Conservation (phyloP, 2,113 vertebrate species). For the Daboia siamensis region DNA sequence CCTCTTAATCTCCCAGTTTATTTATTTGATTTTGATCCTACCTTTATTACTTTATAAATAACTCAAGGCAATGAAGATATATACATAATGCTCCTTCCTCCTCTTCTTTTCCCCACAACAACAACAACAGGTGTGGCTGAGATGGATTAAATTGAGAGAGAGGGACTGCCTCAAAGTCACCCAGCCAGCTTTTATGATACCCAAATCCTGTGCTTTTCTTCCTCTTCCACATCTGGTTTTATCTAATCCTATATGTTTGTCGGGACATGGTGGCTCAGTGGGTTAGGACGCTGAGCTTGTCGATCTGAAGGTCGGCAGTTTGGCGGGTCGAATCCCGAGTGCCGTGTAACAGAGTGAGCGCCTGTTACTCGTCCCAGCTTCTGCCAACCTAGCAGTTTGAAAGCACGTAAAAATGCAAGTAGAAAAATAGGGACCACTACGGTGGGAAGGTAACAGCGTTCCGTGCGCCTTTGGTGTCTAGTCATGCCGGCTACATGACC, state of each 20-base stretch:
- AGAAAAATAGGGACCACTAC: no score
- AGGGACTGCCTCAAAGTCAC: neutral
- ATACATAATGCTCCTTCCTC: neutral
- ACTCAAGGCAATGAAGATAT: neutral
- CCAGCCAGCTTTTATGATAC: neutral
- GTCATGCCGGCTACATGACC: no score
- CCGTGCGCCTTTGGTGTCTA: no score
- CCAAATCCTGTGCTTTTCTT: neutral
- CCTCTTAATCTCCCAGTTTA: neutral
- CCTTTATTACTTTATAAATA: neutral
- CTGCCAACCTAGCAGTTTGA: no score
- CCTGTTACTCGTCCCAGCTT: no score
- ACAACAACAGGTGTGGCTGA: neutral
- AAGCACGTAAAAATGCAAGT: no score
- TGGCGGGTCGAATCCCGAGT: no score
- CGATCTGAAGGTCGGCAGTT: no score
- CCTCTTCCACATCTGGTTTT: neutral
- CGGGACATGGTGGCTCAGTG: no score
- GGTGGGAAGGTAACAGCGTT: no score
- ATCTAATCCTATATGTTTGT: neutral
- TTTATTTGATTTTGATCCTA: neutral
- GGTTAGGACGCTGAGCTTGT: no score
- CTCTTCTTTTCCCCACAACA: neutral
- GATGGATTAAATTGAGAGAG: neutral
- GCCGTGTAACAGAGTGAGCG: no score